Base-by-base conservation (phyloP, 37 sponge, comb jelly and placozoan genomes). In the Hormiphora californensis region DNA sequence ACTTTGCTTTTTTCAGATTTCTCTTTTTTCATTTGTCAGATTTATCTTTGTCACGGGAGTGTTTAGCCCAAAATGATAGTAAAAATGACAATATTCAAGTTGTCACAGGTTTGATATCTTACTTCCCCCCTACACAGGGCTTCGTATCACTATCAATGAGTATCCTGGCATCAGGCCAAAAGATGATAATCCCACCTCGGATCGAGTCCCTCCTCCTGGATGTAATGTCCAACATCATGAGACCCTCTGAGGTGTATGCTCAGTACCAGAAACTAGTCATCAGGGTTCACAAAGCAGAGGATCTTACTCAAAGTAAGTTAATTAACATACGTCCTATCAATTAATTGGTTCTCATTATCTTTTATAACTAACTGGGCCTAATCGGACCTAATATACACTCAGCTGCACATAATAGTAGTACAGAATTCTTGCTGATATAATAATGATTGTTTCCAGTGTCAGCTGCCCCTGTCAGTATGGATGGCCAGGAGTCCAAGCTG, bases 181-280 rank as follows among this genome's bases (percentile, higher is more conserved):
- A 57, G 61, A 23, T 57, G 23, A 57, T 57, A 57, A 30, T 30
- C 27, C 61, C 61, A 12, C 61, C 61, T 30, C 9, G 23, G n/a
- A 57, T 57, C n/a, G 61, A 57, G n/a, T 57, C 61, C 61, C 61
- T 57, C 23, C 61, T 57, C 5, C n/a, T 57, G 9, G 61, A 57
- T 15, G 61, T 57, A 4, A 57, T 57, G 61, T 25, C 61, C n/a
- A 57, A 57, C n/a, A 57, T 57, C 23, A 57, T 57, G 61, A 57
- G 61, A 57, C 61, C 61, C 61, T 57, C 61, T 57, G 61, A 57
- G 23, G 61, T 57, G 17, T 57, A 57, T 15, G 61, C 61, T 5
- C 61, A 57, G 61, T 57, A 57, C 27, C 61, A 57, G 61, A 57
- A 57, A 12, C 61, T 57, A 57, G 61, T 57, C 3, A 57, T 57